Conservation (phyloP, 2,113 vertebrate species). For the Toxotes chatareus region DNA sequence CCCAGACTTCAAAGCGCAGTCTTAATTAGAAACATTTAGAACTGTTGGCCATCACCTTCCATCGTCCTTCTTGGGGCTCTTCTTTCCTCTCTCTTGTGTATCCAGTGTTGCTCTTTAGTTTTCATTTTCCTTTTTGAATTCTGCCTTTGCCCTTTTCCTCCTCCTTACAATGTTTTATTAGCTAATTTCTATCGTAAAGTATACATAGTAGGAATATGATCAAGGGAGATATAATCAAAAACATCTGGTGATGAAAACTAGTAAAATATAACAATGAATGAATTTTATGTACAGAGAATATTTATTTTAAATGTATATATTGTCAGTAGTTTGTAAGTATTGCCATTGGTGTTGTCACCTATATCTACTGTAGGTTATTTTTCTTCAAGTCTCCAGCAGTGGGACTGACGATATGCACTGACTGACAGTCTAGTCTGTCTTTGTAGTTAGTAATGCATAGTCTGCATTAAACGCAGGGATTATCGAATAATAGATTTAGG, state of each 20-base stretch:
- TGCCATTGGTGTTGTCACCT: constrained; percentile 53
- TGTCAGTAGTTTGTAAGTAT: constrained; percentile 60
- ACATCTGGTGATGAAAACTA: constrained; percentile 36
- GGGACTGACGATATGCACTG: constrained; percentile 75
- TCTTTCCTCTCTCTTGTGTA: constrained; percentile 14
- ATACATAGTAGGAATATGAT: constrained; percentile 36
- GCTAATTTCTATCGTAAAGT: constrained; percentile 33
- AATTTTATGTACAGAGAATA: constrained; percentile 78
- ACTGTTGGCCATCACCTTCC: neutral
- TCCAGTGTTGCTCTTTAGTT: constrained; percentile 1
- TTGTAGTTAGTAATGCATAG: constrained; percentile 49
- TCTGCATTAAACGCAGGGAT: constrained; percentile 53
- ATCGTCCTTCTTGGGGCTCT: neutral
- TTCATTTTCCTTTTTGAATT: constrained; percentile 23
- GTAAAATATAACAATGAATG: constrained; percentile 52
- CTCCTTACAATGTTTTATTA: constrained; percentile 17
- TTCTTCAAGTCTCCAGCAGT: constrained; percentile 54
- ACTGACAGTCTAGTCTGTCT: constrained; percentile 58
- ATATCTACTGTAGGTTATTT: constrained; percentile 47
- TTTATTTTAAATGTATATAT: constrained; percentile 75
- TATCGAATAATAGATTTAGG: constrained; percentile 12
- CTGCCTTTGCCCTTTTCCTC: neutral
- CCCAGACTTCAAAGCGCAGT: constrained; percentile 23
- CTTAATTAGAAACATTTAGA: constrained; percentile 19
- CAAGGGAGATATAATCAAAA: constrained; percentile 42